phyloP scores from a whole-genome alignment of 2,888 invertebrate genomes.

The Dendrolimus houi region DNA sequence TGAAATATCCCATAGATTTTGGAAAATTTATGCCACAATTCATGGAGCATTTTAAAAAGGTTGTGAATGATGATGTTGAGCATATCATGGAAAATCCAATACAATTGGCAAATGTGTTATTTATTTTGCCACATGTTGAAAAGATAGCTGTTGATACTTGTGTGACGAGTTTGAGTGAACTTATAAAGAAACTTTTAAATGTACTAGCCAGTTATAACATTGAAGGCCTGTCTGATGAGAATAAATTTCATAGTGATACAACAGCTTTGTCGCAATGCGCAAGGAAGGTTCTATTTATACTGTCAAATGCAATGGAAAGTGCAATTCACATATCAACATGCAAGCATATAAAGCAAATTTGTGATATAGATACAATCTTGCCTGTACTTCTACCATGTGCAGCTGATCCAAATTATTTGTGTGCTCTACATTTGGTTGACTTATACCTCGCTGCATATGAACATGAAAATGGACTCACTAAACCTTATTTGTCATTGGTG shows the following conservation, averaged over 20 bases:
- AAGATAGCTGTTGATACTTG: conserved; percentile 51
- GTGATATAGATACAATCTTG: conserved; percentile 53
- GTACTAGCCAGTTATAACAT: conserved; percentile 41
- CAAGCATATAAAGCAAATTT: conserved; percentile 60
- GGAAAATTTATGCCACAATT: conserved; percentile 49
- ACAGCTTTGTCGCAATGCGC: conserved; percentile 40
- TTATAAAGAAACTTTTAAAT: conserved; percentile 41
- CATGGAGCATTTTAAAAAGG: conserved; percentile 45
- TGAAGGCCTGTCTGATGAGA: conserved; percentile 34
- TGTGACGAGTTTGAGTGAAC: conserved; percentile 38
- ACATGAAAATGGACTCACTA: conserved; percentile 54
- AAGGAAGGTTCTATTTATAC: conserved; percentile 70
- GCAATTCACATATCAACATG: conserved; percentile 73
- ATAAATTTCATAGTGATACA: conserved; percentile 44
- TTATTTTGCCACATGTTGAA: conserved; percentile 76
- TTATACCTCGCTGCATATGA: conserved; percentile 70
- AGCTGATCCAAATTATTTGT: conserved; percentile 56
- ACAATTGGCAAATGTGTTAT: conserved; percentile 62
- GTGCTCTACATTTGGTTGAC: conserved; percentile 71
- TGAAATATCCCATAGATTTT: conserved; percentile 80
- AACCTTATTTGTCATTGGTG: conserved; percentile 58
- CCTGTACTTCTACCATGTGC: conserved; percentile 61
- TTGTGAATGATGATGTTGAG: conserved; percentile 47
- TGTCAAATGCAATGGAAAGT: conserved; percentile 77
- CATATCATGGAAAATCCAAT: conserved; percentile 49